Evolutionary conservation across 1,140 invertebrate species (phyloP).

Genomic region (Holcopasites calliopsidis): DNA sequence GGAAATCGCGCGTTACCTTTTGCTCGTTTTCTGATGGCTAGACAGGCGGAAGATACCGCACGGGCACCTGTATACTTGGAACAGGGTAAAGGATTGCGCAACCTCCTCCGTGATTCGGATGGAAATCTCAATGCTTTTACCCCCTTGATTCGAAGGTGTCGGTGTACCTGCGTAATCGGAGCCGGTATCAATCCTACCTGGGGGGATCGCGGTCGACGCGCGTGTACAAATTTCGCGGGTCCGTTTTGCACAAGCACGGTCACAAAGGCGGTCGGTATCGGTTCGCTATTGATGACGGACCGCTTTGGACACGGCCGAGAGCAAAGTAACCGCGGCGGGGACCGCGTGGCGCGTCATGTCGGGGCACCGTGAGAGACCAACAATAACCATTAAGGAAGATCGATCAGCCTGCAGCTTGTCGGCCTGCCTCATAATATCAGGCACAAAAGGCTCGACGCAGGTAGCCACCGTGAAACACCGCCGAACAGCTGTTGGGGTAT

Average conservation of each 20-base stretch:
- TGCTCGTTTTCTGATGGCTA: neutral
- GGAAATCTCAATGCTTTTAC: no score
- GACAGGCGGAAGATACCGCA: no score
- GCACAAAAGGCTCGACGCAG: slow-evolving; percentile 41
- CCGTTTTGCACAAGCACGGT: slow-evolving; percentile 30
- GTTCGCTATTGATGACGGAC: slow-evolving; percentile 44
- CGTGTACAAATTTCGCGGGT: slow-evolving; percentile 29
- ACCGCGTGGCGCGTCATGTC: slow-evolving; percentile 41
- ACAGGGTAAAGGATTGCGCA: no score
- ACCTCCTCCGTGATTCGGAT: no score
- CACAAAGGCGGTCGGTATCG: slow-evolving; percentile 23
- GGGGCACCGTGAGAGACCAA: slow-evolving; percentile 26
- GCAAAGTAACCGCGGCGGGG: slow-evolving; percentile 33
- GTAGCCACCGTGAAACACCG: slow-evolving; percentile 32
- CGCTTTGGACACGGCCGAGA: slow-evolving; percentile 22
- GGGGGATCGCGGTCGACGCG: neutral
- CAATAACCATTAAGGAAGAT: slow-evolving; percentile 52
- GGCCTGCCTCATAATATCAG: slow-evolving; percentile 10
- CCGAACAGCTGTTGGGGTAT: slow-evolving; percentile 32
- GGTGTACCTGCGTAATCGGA: no score
- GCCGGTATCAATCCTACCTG: neutral
- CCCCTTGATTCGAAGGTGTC: no score
- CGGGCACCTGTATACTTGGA: no score
- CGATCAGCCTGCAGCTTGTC: slow-evolving; percentile 39
- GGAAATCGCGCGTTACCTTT: slow-evolving; percentile 31